Evolutionary conservation across 2,113 vertebrate species (phyloP), one percentile per base, ranked within the genome.

Genomic region (Pardalotus punctatus): DNA sequence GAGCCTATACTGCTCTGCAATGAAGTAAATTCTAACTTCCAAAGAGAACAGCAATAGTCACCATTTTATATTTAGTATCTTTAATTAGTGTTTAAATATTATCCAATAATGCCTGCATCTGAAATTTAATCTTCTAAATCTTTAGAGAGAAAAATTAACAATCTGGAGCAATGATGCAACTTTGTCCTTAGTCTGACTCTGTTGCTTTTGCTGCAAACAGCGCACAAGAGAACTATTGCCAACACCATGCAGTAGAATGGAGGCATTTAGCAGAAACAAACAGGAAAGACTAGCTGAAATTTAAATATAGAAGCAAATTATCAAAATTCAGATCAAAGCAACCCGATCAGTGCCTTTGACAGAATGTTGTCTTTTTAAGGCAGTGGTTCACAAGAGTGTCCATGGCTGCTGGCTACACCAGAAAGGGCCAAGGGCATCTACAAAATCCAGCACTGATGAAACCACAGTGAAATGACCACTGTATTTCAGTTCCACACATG

Each of bases 91-190:
- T 71, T 84, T 40, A 81, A 93, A 89, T 66, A 74, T 43, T 91
- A 57, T 45, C 43, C 79, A 86, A 78, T 77, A 86, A 92, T 62
- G 53, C 80, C 48, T 33, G 27, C 36, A 88, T 60, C 40, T 64
- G 48, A 97, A 86, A 87, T 93, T 78, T 82, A 74, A 51, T 79
- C 57, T 90, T 91, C 45, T 86, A 82, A 80, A 83, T 54, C 71
- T 86, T 81, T 47, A 83, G 28, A 88, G 79, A 66, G 27, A 83
- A 83, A 88, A 81, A 90, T 16, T 53, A 93, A 83, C 33, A 58
- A 77, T 80, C 47, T 83, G 58, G 35, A 90, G 66, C 53, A 92
- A 57, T 2, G 23, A 73, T 4, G 21, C 1, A 0, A 86, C 80
- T 90, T 81, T 28, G 56, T 77, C 82, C 47, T 81, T 54, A 66